Base-by-base conservation (phyloP, 2,888 invertebrate species). In the Tetranychus piercei region DNA sequence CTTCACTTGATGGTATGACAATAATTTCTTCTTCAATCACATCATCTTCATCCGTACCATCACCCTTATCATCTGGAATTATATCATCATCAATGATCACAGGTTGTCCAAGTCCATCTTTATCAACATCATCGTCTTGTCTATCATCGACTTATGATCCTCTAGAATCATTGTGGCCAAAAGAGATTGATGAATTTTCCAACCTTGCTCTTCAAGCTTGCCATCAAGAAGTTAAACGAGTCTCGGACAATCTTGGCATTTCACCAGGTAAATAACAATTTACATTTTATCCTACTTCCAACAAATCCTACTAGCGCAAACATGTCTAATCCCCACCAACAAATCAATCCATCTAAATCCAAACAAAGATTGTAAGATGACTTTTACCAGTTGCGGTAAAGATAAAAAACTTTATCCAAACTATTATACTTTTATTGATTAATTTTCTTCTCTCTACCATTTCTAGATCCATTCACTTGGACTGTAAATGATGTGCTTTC, bases 401-500 rank as follows among this genome's bases (percentile, higher is more conserved):
- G 34, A 34, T 34, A 34, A 34, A 34, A 34, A 34, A 34, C 34
- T 69, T 69, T 69, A 20, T 23, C 34, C 69, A 55, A 55, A 55
- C 9, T 9, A 6, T 7, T 45, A 45, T 45, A 7, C 55, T 55
- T 15, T 11, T 45, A 45, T 45, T 45, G 15, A 45, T 45, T 15
- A 1, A 15, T 45, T 45, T 15, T 43, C 44, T 7, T 20, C 84
- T 34, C 34, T 34, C 34, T 34, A 4, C 34, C 34, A 34, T 34
- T 34, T 34, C 34, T 34, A 94, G 94, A 94, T 87, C 94, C 94
- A 78, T 87, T 88, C 81, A 87, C 88, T 80, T 95, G 94, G 94
- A 89, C 88, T 79, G 85, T 87, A 20, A 87, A 88, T 76, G 90
- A 94, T 82, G 93, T 92, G 72, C 89, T 90, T 78, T 87, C 90